Evolutionary conservation across 2,888 invertebrate genomes (phyloP).

Genomic region (Zygothrica quintamaculata): DNA sequence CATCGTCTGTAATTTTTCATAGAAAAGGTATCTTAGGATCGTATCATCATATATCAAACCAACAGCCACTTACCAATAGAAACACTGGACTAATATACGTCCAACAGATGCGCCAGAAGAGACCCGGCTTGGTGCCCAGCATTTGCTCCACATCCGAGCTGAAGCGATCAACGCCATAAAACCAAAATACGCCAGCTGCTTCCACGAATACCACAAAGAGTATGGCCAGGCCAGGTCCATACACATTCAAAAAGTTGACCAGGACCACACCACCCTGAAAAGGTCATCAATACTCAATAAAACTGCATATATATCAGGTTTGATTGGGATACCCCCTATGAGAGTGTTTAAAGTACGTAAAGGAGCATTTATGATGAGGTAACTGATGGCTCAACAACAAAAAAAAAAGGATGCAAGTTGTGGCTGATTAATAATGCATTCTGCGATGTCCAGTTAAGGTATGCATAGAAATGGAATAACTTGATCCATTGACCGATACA

Average conservation of each 20-base stretch:
- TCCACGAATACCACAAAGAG: slow-evolving; percentile 96
- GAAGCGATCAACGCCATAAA: slow-evolving; percentile 93
- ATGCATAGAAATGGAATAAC: slow-evolving; percentile 58
- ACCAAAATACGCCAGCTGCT: slow-evolving; percentile 95
- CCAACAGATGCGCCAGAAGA: slow-evolving; percentile 94
- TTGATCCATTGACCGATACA: slow-evolving; percentile 75
- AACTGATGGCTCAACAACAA: too few relatives aligned
- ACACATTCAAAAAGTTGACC: slow-evolving; percentile 93
- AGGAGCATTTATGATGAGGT: too few relatives aligned
- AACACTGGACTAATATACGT: slow-evolving; percentile 94
- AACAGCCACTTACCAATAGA: slow-evolving; percentile 87
- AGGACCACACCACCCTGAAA: slow-evolving; percentile 93
- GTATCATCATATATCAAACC: background rate
- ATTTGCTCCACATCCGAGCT: slow-evolving; percentile 92
- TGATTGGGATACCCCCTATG: too few relatives aligned
- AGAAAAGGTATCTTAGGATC: background rate
- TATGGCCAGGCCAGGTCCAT: slow-evolving; percentile 94
- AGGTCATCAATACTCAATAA: background rate
- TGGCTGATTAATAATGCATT: slow-evolving; percentile 57
- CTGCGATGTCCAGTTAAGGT: slow-evolving; percentile 27
- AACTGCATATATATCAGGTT: too few relatives aligned
- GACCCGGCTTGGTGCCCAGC: slow-evolving; percentile 91
- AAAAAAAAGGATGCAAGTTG: slow-evolving; percentile 12
- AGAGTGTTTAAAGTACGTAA: too few relatives aligned
- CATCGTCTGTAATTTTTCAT: slow-evolving; percentile 86